Evolutionary conservation across 2,888 invertebrate species (phyloP).

Genomic region (Phyto melanocephala): DNA sequence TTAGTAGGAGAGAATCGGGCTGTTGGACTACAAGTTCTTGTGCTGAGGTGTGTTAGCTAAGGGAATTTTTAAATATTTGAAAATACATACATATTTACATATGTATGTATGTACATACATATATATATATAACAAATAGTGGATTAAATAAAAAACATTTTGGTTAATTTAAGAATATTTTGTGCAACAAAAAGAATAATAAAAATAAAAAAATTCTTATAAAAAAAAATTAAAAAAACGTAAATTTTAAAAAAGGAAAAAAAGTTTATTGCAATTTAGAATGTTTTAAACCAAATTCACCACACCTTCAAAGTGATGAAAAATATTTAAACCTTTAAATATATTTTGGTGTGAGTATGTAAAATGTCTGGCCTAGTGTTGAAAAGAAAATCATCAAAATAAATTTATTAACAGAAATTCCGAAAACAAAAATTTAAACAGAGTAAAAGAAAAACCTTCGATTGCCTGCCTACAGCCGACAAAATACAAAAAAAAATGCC

Average conservation of each 20-base stretch:
- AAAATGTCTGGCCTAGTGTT: not conserved
- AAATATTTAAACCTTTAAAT: not conserved
- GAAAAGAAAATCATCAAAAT: not conserved
- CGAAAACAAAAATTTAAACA: conserved; percentile 16
- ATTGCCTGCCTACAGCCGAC: conserved; percentile 29
- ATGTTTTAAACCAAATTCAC: conserved; percentile 30
- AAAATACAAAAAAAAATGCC: conserved; percentile 38
- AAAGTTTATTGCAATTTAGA: not conserved
- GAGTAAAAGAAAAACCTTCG: conserved; percentile 47
- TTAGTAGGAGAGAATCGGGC: conserved; percentile 57
- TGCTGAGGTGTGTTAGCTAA: not conserved
- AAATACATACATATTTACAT: not conserved
- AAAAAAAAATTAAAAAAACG: not conserved
- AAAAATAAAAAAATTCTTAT: not conserved
- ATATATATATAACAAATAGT: not conserved
- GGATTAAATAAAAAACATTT: not conserved
- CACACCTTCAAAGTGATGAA: conserved; percentile 32
- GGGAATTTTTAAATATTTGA: not conserved
- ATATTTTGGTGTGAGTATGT: not conserved
- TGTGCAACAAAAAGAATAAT: not conserved
- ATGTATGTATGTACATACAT: no score
- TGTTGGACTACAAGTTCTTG: conserved; percentile 24
- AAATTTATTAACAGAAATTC: conserved; percentile 1
- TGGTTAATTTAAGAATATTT: not conserved
- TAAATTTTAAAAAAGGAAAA: not conserved